Evolutionary conservation across 2,113 vertebrate species (phyloP), one percentile per base, ranked within the genome.

Genomic region (Corvus moneduloides): DNA sequence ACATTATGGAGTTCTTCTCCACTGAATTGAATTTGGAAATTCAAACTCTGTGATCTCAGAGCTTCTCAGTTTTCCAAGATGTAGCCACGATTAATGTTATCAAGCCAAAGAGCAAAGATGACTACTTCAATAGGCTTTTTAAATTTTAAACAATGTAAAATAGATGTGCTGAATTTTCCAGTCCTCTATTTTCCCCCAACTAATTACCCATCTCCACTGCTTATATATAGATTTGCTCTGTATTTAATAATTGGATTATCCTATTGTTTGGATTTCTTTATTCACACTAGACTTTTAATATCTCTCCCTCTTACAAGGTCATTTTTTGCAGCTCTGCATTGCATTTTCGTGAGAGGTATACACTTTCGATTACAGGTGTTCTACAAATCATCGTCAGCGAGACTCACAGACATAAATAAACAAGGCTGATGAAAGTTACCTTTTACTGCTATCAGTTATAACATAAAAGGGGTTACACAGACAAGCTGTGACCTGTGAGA

Each of bases 401-500:
- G 80, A 93, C 81, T 73, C 75, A 91, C 8, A 18, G 84, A 43
- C 81, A 93, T 83, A 93, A 96, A 93, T 87, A 95, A 96, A 96
- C 85, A 90, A 88, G 73, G 58, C 3, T 73, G 89, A 95, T 93
- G 67, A 93, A 95, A 95, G 52, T 43, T 43, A 90, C 39, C 43
- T 95, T 84, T 95, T 93, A 64, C 43, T 86, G 61, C 85, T 78
- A 94, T 94, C 84, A 68, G 76, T 91, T 93, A 75, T 48, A 84
- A 86, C 44, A 81, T 55, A 69, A 95, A 93, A 78, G 0, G 0
- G 44, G 37, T 85, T 89, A 76, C 56, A 84, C 64, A 87, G 89
- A 91, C 84, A 89, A 95, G 78, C 61, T 93, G 80, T 90, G 83
- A 95, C 87, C 95, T 90, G 85, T 89, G 71, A 92, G 72, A 96